These are phyloP conservation scores for Vulpes lagopus DNA, from an alignment of 2,113 vertebrate genomes.

Conservation along the genomic window DNA sequence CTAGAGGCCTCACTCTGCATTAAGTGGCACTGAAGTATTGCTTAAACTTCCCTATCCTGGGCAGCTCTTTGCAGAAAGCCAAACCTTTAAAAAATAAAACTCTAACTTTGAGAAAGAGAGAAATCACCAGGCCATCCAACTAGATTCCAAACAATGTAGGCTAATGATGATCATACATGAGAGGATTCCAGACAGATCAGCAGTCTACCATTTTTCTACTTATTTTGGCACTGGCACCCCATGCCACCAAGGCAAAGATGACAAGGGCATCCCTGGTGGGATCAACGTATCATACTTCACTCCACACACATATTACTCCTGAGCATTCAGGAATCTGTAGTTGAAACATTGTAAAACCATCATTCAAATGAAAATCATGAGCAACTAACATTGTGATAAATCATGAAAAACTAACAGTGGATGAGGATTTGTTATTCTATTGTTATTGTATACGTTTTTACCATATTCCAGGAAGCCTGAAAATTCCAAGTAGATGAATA, in stretches of 20 bases:
- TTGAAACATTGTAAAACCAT: not conserved
- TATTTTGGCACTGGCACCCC: too few relatives aligned
- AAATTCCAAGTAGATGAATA: too few relatives aligned
- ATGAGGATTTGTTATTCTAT: not conserved
- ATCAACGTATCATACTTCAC: fast-evolving
- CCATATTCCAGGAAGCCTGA: not conserved
- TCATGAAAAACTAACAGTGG: too few relatives aligned
- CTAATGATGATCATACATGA: fast-evolving
- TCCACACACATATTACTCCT: too few relatives aligned
- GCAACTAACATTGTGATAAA: too few relatives aligned
- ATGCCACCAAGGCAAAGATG: fast-evolving
- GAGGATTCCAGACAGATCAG: not conserved
- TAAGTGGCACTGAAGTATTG: not conserved
- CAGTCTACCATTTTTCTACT: too few relatives aligned
- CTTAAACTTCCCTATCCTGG: not conserved
- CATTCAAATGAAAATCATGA: not conserved
- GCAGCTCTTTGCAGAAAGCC: not conserved
- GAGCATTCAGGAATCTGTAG: not conserved
- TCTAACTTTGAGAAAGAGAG: not conserved
- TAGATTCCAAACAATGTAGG: not conserved
- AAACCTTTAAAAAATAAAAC: not conserved
- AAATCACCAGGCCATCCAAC: not conserved
- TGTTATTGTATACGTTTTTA: too few relatives aligned
- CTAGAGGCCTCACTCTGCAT: not conserved
- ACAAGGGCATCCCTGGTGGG: too few relatives aligned